A percentile compares a stretch with the other conserved stretches of the same genome.
phyloP scores from a whole-genome alignment of 2,888 invertebrate species.

The Diarsia rubi region DNA sequence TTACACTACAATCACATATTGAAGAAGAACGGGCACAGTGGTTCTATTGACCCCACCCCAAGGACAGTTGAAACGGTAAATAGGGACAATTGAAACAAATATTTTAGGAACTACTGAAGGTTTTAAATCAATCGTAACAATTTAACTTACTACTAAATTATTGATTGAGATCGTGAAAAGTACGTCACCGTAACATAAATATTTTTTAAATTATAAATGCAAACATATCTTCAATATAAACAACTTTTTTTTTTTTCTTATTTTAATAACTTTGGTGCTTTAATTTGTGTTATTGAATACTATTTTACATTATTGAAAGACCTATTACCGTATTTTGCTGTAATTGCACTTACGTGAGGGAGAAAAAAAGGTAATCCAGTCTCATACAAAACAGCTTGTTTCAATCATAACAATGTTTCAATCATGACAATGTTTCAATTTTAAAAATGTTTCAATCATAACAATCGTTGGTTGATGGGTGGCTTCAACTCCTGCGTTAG shows the following conservation, averaged over 20 bases:
- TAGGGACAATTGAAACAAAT: constrained; percentile 2
- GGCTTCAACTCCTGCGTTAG: no score
- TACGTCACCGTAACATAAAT: background rate
- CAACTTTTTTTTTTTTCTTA: no score
- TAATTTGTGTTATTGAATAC: constrained; percentile 5
- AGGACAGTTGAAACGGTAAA: background rate
- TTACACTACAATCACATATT: no score
- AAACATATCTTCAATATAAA: background rate
- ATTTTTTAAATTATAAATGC: no score
- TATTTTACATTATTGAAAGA: no score
- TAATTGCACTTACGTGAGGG: background rate
- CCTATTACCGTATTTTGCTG: background rate
- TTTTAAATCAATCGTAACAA: background rate
- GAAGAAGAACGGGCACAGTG: background rate
- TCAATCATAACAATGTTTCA: background rate
- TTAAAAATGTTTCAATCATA: background rate
- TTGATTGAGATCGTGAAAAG: no score
- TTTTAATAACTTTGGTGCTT: background rate
- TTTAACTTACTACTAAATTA: no score
- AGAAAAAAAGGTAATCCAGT: constrained; percentile 7
- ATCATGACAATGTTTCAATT: background rate
- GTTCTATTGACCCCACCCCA: constrained; percentile 1
- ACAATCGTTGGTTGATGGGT: no score
- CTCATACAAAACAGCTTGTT: no score
- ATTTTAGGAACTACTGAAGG: background rate